Evolutionary conservation across 2,113 vertebrate genomes (phyloP).

Genomic region (Rhinoptilus africanus): DNA sequence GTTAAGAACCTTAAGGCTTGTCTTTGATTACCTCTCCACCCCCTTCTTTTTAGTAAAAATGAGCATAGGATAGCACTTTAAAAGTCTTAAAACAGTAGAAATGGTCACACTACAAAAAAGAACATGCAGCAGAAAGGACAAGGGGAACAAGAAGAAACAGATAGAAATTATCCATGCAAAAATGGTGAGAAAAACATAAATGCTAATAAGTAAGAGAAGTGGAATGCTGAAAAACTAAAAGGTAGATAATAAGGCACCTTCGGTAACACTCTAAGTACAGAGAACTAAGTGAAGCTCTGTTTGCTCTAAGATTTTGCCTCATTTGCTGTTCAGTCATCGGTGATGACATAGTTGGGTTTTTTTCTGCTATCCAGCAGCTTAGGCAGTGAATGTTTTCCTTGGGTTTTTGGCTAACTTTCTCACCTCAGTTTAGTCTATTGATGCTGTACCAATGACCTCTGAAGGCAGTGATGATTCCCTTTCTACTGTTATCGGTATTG

Average conservation of each 20-base stretch:
- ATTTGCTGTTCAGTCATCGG: neutral
- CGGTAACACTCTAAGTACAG: neutral
- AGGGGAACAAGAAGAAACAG: neutral
- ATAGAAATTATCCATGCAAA: neutral
- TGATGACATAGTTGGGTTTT: neutral
- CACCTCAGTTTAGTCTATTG: neutral
- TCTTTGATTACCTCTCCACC: accelerated
- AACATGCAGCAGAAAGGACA: neutral
- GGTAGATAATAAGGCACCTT: neutral
- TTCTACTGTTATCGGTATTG: neutral
- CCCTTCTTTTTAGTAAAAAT: neutral
- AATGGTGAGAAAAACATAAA: neutral
- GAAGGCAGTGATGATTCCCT: neutral
- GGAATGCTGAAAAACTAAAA: neutral
- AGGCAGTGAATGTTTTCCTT: neutral
- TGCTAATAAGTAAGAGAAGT: neutral
- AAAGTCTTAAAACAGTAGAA: neutral
- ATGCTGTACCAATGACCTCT: neutral
- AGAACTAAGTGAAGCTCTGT: neutral
- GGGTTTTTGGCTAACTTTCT: neutral
- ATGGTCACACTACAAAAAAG: neutral
- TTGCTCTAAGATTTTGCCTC: neutral
- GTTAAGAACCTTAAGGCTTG: neutral
- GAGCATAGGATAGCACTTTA: neutral
- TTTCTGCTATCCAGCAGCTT: neutral